Percentiles rank a stretch among this genome's conserved stretches.
phyloP scores from a whole-genome alignment of 2,113 vertebrate genomes.

The Nansenia antarctica region DNA sequence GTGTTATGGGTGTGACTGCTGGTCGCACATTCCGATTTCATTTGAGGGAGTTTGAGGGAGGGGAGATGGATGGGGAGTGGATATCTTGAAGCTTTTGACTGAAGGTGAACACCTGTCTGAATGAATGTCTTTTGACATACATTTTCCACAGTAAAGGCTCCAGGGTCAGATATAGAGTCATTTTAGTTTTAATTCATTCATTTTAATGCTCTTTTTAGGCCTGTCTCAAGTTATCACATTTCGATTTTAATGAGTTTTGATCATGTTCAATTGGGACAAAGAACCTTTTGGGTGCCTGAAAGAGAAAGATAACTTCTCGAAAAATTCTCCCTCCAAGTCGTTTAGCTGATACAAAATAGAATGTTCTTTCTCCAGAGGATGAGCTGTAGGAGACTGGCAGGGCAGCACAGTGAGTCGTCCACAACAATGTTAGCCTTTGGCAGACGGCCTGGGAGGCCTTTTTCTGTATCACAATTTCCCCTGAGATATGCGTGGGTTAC shows the following conservation, averaged over 20 bases:
- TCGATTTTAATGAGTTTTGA: conserved; percentile 27
- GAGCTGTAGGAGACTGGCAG: not conserved
- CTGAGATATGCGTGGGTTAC: not conserved
- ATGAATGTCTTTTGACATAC: conserved; percentile 22
- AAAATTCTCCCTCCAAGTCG: conserved; percentile 35
- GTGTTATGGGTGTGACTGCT: too few species aligned
- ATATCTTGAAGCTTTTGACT: conserved; percentile 34
- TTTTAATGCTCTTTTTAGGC: conserved; percentile 41
- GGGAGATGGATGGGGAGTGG: too few species aligned
- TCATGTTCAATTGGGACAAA: conserved; percentile 19
- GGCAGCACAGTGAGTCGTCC: not conserved
- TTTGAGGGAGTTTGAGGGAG: conserved; percentile 27
- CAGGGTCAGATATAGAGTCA: too few species aligned
- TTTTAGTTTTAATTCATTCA: too few species aligned
- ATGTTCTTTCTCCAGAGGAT: not conserved
- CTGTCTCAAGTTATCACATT: conserved; percentile 43
- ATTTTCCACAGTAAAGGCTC: too few species aligned
- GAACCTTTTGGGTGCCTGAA: conserved; percentile 15
- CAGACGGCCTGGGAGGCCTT: not conserved
- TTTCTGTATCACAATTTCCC: not conserved
- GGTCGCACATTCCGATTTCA: conserved; percentile 26
- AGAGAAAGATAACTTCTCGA: conserved; percentile 25
- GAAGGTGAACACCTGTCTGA: conserved; percentile 25
- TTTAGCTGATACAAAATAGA: not conserved
- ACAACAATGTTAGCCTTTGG: not conserved